These are phyloP conservation scores for Stenodema calcarata DNA, from an alignment of 2,888 invertebrate species.

Conservation along the genomic window DNA sequence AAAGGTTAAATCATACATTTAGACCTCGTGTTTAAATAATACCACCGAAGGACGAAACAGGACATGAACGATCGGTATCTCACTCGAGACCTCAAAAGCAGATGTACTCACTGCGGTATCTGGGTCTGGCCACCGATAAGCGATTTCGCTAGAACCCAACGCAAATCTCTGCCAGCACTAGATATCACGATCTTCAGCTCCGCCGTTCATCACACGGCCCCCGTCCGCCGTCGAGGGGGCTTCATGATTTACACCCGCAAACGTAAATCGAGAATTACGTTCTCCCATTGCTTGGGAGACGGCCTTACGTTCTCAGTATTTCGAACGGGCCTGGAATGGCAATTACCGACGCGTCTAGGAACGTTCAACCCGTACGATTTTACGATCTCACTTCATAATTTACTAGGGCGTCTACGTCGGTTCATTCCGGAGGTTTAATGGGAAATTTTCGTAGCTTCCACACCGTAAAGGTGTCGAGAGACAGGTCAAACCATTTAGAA, in stretches of 20 bases:
- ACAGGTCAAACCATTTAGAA: too few relatives aligned
- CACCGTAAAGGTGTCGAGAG: not conserved
- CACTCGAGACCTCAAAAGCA: too few relatives aligned
- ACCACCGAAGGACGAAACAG: too few relatives aligned
- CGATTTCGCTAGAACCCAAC: not conserved
- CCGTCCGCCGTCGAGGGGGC: not conserved
- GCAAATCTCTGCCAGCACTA: not conserved
- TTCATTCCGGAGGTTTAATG: not conserved
- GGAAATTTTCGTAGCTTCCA: not conserved
- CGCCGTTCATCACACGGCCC: not conserved
- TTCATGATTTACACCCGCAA: not conserved
- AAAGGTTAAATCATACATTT: too few relatives aligned
- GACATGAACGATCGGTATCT: too few relatives aligned
- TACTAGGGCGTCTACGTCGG: not conserved
- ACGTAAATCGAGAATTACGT: constrained; percentile 42
- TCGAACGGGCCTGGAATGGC: not conserved
- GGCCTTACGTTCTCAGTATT: not conserved
- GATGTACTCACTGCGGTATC: too few relatives aligned
- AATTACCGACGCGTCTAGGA: not conserved
- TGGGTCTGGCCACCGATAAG: not conserved
- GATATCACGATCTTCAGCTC: not conserved
- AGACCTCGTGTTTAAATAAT: too few relatives aligned
- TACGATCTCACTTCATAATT: not conserved
- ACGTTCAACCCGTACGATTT: not conserved
- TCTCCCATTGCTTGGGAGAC: not conserved